phyloP scores from a whole-genome alignment of 2,888 invertebrate species.

The Campopleginae sp. region DNA sequence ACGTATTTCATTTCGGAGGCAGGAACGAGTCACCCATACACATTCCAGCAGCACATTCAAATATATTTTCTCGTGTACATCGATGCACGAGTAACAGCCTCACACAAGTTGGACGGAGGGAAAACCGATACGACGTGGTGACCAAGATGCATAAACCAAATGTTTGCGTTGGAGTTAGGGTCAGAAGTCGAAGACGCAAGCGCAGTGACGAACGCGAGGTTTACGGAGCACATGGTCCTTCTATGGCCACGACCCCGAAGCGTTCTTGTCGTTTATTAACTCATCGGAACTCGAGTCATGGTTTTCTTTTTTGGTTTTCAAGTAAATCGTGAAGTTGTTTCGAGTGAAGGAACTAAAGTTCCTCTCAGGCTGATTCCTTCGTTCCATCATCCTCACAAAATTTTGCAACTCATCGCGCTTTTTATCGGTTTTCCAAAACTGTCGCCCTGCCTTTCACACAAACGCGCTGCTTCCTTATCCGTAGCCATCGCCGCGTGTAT shows the following conservation, averaged over 20 bases:
- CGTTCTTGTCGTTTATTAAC: conserved; percentile 40
- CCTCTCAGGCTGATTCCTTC: too few species aligned
- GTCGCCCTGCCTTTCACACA: not conserved
- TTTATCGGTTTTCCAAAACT: not conserved
- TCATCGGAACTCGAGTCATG: conserved; percentile 3
- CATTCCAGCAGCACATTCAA: conserved; percentile 20
- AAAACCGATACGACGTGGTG: conserved; percentile 47
- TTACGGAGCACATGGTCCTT: conserved; percentile 82
- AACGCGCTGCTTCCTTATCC: conserved; percentile 51
- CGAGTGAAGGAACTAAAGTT: not conserved
- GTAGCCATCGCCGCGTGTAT: conserved; percentile 47
- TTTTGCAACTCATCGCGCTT: not conserved
- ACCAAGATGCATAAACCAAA: conserved; percentile 63
- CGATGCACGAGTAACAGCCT: conserved; percentile 7
- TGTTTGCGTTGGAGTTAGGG: conserved; percentile 71
- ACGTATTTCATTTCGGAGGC: conserved; percentile 76
- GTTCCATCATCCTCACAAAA: not conserved
- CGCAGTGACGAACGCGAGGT: conserved; percentile 81
- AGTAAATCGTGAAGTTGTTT: not conserved
- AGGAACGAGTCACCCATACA: conserved; percentile 58
- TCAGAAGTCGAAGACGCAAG: conserved; percentile 81
- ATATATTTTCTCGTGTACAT: conserved; percentile 13
- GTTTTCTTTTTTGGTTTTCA: not conserved
- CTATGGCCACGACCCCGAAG: conserved; percentile 53
- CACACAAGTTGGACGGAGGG: not conserved